Percentiles rank a stretch among this genome's conserved stretches.
Evolutionary conservation across 2,113 vertebrate species (phyloP).

Genomic region (Heterochromis multidens): DNA sequence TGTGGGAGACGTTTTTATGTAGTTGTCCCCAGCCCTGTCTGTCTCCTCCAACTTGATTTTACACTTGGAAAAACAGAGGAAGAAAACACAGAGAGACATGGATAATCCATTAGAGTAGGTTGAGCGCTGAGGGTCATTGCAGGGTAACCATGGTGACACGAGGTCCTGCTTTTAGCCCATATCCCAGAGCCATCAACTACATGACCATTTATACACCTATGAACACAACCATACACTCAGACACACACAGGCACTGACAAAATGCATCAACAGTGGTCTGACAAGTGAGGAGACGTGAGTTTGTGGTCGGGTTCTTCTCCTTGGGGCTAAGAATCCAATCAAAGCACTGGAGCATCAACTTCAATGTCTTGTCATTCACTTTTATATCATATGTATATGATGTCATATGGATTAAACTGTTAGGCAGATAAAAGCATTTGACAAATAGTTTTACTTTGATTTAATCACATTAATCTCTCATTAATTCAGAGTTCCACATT

Average conservation of each 20-base stretch:
- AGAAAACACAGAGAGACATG: slow-evolving; percentile 14
- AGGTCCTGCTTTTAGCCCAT: slow-evolving; percentile 42
- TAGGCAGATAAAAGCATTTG: neutral
- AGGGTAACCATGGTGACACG: slow-evolving; percentile 49
- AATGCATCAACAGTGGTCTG: slow-evolving; percentile 51
- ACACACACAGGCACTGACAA: slow-evolving; percentile 27
- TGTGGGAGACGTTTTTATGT: neutral
- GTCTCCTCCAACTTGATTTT: slow-evolving; percentile 2
- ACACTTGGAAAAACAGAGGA: neutral
- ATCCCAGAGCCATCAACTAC: slow-evolving; percentile 40
- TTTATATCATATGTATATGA: neutral
- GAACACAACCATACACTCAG: slow-evolving; percentile 17
- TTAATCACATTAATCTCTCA: neutral
- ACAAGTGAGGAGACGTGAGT: slow-evolving; percentile 39
- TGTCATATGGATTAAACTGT: neutral
- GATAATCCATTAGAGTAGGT: slow-evolving; percentile 50
- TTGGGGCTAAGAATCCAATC: slow-evolving; percentile 15
- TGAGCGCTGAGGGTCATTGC: slow-evolving; percentile 36
- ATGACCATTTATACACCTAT: slow-evolving; percentile 51
- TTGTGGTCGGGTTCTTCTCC: neutral
- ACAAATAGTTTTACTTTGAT: neutral
- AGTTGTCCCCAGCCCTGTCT: neutral
- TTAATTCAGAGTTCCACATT: neutral
- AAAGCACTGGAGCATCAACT: slow-evolving; percentile 41
- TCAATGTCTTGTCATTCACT: slow-evolving; percentile 1